Evolutionary conservation across 23 tunicate species (phyloP).

Genomic region (Oikopleura dioica): DNA sequence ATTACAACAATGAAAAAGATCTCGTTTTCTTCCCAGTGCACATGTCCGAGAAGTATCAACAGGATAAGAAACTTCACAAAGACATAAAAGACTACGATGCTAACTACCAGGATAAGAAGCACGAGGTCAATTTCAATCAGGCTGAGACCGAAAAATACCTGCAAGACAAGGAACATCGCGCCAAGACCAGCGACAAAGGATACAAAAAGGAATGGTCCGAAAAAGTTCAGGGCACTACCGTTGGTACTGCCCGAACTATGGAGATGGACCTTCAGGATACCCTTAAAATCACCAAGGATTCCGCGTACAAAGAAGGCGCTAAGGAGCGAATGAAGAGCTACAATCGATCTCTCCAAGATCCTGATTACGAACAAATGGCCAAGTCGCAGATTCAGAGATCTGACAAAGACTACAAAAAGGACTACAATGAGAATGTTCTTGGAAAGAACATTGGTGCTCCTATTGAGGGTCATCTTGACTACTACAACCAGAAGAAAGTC

Average conservation of each 20-base stretch:
- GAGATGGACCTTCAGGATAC: neutral
- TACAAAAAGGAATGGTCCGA: neutral
- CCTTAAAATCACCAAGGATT: neutral
- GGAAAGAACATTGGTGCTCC: constrained; percentile 24
- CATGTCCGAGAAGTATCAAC: constrained; percentile 18
- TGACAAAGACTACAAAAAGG: constrained; percentile 26
- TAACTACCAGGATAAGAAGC: neutral
- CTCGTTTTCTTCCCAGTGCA: constrained; percentile 65
- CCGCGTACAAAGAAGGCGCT: neutral
- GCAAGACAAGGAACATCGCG: neutral
- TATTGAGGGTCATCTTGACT: constrained; percentile 14
- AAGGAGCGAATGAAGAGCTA: neutral
- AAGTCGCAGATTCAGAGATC: neutral
- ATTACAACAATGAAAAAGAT: constrained; percentile 38
- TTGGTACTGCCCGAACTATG: constrained; percentile 2
- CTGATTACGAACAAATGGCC: neutral
- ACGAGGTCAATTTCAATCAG: neutral
- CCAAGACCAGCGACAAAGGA: neutral
- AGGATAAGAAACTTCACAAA: constrained; percentile 1
- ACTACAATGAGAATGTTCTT: constrained; percentile 36
- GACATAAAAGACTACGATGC: neutral
- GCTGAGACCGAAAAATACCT: neutral
- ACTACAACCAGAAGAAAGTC: constrained; percentile 3
- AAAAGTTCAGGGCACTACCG: neutral
- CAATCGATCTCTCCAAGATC: neutral